Base-by-base conservation (phyloP, 1,140 invertebrate species). In the Chironomus striatipennis region DNA sequence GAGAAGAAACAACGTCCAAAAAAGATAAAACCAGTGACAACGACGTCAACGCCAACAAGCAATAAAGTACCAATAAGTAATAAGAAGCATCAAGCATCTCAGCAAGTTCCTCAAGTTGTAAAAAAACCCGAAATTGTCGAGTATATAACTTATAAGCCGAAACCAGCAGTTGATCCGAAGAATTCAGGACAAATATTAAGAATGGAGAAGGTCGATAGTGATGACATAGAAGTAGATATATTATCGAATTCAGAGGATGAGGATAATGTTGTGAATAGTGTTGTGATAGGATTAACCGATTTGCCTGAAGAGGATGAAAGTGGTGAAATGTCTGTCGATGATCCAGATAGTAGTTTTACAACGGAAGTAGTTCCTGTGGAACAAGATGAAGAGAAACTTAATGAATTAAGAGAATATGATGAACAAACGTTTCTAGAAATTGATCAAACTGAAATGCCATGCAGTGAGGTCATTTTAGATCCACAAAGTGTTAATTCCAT, bases 401-500 rank as follows among this genome's bases (percentile, higher is more conserved):
- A 76, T 15, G 43, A 76, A n/a, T 74, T 78, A 42, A 75, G 75
- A 10, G 73, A 76, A 21, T 73, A 42, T 7, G 43, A 76, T 20
- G 73, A 73, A 70, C 12, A 73, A 65, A 6, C 73, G 67, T 57
- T 78, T 17, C 74, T 76, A 65, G 75, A 77, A 77, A 75, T 82
- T 74, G 76, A 78, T 8, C 79, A 74, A 67, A 64, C 77, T 64
- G 79, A 82, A 74, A n/a, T 76, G 24, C 87, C 88, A 20, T 79
- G 74, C 17, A 75, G 81, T 78, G 86, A 88, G 79, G 75, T 79
- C 20, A 42, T 77, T 10, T 74, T 88, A n/a, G 79, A 83, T 20
- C 43, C 77, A 67, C 76, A 82, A 73, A 75, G 76, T 15, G 83
- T 88, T 43, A 83, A 81, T 67, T 84, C 88, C 24, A 81, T 88